phyloP scores from a whole-genome alignment of 1,140 invertebrate species.

The Lucilia cuprina region DNA sequence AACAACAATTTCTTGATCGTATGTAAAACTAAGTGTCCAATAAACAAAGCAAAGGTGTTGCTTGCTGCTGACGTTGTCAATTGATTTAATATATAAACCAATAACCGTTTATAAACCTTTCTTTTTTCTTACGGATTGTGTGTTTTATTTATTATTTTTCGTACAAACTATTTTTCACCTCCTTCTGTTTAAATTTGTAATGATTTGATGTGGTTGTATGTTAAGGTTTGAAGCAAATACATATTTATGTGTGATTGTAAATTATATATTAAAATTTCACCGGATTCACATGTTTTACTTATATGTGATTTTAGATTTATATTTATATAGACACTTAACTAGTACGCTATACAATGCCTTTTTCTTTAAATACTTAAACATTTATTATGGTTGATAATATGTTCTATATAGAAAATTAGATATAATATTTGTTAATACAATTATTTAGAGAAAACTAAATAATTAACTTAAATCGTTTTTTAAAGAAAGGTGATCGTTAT shows the following conservation, averaged over 20 bases:
- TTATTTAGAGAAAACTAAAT: no score
- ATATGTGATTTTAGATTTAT: not conserved
- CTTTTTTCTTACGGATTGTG: not conserved
- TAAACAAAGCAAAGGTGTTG: not conserved
- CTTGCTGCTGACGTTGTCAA: slow-evolving; percentile 11
- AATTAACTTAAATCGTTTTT: no score
- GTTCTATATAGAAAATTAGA: no score
- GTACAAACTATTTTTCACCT: not conserved
- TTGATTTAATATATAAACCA: slow-evolving; percentile 34
- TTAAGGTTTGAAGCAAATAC: not conserved
- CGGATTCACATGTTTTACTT: slow-evolving; percentile 25
- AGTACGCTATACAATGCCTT: no score
- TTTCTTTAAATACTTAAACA: no score
- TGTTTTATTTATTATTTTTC: not conserved
- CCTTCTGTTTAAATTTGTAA: not conserved
- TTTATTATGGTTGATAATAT: no score
- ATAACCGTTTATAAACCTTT: slow-evolving; percentile 32
- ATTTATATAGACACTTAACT: no score
- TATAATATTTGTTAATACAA: no score
- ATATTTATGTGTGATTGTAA: no score
- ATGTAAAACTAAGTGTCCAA: not conserved
- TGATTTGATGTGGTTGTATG: not conserved
- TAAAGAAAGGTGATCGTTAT: no score
- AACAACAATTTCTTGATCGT: not conserved
- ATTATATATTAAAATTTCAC: not conserved